Evolutionary conservation across 53 echinoderm and acorn worm species (phyloP).

Genomic region (Luidia sarsii): DNA sequence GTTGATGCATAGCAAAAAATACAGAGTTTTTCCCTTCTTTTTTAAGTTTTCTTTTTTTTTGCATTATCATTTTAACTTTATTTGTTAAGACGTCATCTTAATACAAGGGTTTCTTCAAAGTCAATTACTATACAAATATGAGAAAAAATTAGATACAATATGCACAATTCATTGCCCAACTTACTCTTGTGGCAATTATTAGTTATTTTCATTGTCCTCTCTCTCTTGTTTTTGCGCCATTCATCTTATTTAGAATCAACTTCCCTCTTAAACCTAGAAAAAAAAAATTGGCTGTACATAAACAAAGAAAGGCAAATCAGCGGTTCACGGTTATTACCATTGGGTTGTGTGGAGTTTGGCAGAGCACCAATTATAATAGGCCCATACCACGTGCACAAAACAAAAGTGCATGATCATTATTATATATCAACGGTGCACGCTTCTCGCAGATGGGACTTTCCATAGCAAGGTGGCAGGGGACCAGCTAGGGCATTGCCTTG

Average conservation of each 20-base stretch:
- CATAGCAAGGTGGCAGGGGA: no score
- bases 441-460: no score
- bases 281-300: no score
- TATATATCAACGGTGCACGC: no score
- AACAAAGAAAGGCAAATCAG: no score
- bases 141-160: conserved; percentile 52
- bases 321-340: no score
- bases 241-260: conserved; percentile 38
- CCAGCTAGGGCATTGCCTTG: no score
- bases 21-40: conserved; percentile 5
- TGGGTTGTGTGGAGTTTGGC: no score
- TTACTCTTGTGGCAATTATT: background rate
- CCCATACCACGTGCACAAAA: no score
- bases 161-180: conserved; percentile 30
- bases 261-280: conserved; percentile 34
- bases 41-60: background rate
- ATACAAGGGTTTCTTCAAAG: conserved; percentile 36
- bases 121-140: conserved; percentile 53
- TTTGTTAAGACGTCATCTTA: background rate
- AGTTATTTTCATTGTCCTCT: background rate
- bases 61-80: conserved; percentile 30
- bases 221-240: no score
- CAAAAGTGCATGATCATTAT: no score
- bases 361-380: no score
- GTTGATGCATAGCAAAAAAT: conserved; percentile 57